Percentiles rank a stretch among this genome's conserved stretches.
Conservation (phyloP, 2,888 invertebrate genomes). For the Drosophila cyrtoloma region DNA sequence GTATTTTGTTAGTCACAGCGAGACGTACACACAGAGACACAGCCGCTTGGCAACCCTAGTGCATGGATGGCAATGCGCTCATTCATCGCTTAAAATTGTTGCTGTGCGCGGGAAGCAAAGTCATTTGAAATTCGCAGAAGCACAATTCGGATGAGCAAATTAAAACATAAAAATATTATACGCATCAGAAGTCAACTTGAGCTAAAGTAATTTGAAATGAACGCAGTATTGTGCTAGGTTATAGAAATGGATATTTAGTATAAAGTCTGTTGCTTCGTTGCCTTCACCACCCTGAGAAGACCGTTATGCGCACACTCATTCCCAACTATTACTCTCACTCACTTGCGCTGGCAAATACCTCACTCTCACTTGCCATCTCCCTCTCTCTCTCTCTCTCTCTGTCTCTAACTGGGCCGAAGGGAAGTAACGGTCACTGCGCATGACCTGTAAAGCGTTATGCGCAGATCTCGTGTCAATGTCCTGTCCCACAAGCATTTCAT, state of each 20-base stretch:
- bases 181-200: neutral
- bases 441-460: conserved; percentile 77
- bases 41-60: conserved; percentile 13
- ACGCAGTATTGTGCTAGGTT: neutral
- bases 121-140: neutral
- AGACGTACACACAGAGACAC: neutral
- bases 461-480: conserved; percentile 71
- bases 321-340: conserved; percentile 21
- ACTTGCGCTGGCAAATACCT: conserved; percentile 6
- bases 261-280: conserved; percentile 74
- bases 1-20: conserved; percentile 29
- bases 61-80: conserved; percentile 34
- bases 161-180: neutral
- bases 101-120: neutral
- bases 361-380: conserved; percentile 6
- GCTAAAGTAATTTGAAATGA: conserved; percentile 20
- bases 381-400: conserved; percentile 18
- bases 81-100: conserved; percentile 32
- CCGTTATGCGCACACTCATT: conserved; percentile 54
- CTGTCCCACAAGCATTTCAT: conserved; percentile 17
- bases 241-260: conserved; percentile 2
- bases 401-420: conserved; percentile 8
- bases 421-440: conserved; percentile 51
- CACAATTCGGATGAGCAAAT: conserved; percentile 1
- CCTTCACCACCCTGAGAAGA: conserved; percentile 43